These are phyloP conservation scores for Onychostoma macrolepis DNA, from an alignment of 2,113 vertebrate species.

Conservation along the genomic window DNA sequence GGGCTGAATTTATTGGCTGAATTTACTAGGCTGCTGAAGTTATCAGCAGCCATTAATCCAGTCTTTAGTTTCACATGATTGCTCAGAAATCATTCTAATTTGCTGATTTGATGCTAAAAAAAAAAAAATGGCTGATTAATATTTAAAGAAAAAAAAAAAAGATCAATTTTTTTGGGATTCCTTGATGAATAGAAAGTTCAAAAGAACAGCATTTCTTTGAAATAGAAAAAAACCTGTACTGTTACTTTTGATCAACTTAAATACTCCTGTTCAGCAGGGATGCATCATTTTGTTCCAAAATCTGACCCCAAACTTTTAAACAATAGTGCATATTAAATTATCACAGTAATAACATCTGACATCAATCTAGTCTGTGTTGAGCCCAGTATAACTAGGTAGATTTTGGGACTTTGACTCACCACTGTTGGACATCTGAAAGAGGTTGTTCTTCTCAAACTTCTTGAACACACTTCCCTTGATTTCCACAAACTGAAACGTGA, in stretches of 20 bases:
- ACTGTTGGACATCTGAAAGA: conserved; percentile 99
- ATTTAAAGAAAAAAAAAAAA: no score
- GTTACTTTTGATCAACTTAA: neutral
- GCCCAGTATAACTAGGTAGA: neutral
- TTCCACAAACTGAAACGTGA: conserved; percentile 90
- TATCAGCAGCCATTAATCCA: neutral
- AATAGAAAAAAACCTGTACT: neutral
- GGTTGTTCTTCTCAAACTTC: conserved; percentile 99
- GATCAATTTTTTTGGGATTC: neutral
- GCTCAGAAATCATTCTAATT: neutral
- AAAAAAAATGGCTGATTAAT: neutral
- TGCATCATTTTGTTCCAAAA: neutral
- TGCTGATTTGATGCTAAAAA: neutral
- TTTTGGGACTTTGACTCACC: conserved; percentile 77
- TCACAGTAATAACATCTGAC: no score
- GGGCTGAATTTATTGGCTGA: neutral
- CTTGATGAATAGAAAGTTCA: neutral
- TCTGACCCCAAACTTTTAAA: no score
- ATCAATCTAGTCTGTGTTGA: no score
- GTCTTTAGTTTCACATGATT: neutral
- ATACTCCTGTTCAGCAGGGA: no score
- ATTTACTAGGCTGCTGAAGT: neutral
- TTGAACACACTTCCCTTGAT: conserved; percentile 99
- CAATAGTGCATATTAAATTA: no score
- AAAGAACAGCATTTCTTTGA: neutral